Conservation (phyloP, 2,888 invertebrate genomes). For the Sepiola atlantica region DNA sequence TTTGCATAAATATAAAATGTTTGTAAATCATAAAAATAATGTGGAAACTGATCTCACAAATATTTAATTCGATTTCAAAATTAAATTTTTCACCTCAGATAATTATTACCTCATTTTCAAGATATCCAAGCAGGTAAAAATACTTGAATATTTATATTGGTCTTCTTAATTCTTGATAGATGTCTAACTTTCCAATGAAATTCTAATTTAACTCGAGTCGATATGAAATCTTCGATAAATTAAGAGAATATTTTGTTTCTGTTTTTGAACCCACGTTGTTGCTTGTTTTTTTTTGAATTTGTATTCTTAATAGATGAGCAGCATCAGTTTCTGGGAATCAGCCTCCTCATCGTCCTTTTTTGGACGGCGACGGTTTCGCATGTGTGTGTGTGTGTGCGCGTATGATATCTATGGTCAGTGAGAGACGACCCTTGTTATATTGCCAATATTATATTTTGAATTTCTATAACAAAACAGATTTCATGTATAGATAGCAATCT, state of each 20-base stretch:
- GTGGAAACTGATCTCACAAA: not conserved
- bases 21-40: not conserved
- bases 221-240: not conserved
- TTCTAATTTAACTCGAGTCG: not conserved
- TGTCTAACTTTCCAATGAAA: not conserved
- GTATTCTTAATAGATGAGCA: not conserved
- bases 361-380: not conserved
- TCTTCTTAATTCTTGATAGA: not conserved
- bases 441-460: constrained; percentile 1
- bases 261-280: not conserved
- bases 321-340: not conserved
- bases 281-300: not conserved
- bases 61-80: not conserved
- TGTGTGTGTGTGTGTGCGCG: too few relatives aligned
- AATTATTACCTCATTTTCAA: not conserved
- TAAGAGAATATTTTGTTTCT: constrained; percentile 32
- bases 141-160: not conserved
- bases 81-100: not conserved
- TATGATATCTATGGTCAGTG: constrained; percentile 19
- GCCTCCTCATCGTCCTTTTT: not conserved
- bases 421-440: not conserved
- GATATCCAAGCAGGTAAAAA: not conserved
- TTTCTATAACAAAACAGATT: not conserved
- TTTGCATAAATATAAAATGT: not conserved
- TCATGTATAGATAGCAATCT: constrained; percentile 32